phyloP scores from a whole-genome alignment of 1,140 invertebrate genomes.

The Aphelenchoides besseyi region DNA sequence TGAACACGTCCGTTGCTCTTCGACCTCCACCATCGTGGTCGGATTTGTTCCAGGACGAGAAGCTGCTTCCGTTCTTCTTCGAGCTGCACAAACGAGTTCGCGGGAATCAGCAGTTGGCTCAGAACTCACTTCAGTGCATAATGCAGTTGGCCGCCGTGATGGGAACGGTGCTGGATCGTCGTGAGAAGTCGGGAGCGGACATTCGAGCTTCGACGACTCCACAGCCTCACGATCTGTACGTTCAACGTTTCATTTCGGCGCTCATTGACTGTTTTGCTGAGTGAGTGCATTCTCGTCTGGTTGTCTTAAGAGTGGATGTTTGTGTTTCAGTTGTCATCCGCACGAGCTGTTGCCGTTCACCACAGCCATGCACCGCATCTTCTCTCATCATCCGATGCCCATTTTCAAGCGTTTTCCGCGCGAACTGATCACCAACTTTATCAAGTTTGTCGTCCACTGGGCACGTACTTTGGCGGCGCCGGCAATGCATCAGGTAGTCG shows the following conservation, averaged over 20 bases:
- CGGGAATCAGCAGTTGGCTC: background rate
- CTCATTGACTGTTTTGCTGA: conserved; percentile 11
- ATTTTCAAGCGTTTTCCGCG: conserved; percentile 12
- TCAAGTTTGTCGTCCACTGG: conserved; percentile 22
- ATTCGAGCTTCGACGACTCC: background rate
- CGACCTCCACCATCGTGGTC: conserved; percentile 18
- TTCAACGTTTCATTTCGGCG: conserved; percentile 3
- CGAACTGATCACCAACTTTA: background rate
- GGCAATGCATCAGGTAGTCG: background rate
- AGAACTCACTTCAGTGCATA: background rate
- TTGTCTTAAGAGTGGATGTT: conserved; percentile 3
- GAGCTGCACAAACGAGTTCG: conserved; percentile 4
- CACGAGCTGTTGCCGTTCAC: conserved; percentile 10
- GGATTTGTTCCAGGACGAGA: conserved; percentile 10
- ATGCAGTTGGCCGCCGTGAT: conserved; percentile 10
- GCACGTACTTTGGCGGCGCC: background rate
- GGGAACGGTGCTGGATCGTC: conserved; percentile 12
- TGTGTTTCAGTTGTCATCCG: conserved; percentile 14
- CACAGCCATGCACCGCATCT: conserved; percentile 15
- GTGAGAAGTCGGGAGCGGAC: background rate
- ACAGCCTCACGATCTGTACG: conserved; percentile 14
- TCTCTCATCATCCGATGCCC: conserved; percentile 20
- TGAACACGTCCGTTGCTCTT: conserved; percentile 13
- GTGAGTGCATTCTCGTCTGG: background rate
- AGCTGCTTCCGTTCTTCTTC: conserved; percentile 23